These are phyloP conservation scores for Cochlearius cochlearius DNA, from an alignment of 2,113 vertebrate genomes.

Conservation along the genomic window DNA sequence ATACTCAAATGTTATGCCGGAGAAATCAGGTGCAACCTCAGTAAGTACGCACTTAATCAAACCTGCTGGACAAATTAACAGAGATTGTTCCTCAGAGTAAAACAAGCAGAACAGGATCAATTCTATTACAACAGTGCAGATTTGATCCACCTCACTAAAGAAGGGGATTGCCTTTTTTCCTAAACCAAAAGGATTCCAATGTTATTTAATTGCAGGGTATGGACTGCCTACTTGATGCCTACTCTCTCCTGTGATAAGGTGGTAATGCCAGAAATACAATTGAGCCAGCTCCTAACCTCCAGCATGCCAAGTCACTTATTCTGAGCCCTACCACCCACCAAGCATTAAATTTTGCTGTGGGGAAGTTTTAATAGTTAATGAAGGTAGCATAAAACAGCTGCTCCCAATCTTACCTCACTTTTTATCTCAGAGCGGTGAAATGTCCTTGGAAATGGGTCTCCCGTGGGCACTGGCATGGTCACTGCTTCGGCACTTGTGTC, in stretches of 20 bases:
- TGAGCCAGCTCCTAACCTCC: background rate
- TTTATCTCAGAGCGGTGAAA: conserved; percentile 83
- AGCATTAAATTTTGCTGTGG: background rate
- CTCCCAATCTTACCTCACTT: conserved; percentile 74
- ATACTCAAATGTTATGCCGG: background rate
- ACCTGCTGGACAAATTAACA: background rate
- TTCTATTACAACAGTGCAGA: background rate
- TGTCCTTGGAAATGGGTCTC: conserved; percentile 86
- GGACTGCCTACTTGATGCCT: background rate
- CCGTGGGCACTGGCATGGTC: conserved; percentile 81
- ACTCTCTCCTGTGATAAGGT: background rate
- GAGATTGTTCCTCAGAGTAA: background rate
- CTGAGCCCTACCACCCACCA: background rate
- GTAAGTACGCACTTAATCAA: background rate
- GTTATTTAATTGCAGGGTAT: background rate
- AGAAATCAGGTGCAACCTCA: background rate
- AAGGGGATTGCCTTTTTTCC: background rate
- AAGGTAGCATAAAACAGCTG: background rate
- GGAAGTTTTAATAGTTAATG: background rate
- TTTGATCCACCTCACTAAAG: background rate
- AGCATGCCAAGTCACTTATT: background rate
- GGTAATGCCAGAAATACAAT: background rate
- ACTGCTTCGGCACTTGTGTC: conserved; percentile 84
- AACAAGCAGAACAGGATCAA: background rate
- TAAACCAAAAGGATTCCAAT: background rate